Base-by-base conservation (phyloP, 2,797 vertebrate genomes). In the Sebastes oblongus region DNA sequence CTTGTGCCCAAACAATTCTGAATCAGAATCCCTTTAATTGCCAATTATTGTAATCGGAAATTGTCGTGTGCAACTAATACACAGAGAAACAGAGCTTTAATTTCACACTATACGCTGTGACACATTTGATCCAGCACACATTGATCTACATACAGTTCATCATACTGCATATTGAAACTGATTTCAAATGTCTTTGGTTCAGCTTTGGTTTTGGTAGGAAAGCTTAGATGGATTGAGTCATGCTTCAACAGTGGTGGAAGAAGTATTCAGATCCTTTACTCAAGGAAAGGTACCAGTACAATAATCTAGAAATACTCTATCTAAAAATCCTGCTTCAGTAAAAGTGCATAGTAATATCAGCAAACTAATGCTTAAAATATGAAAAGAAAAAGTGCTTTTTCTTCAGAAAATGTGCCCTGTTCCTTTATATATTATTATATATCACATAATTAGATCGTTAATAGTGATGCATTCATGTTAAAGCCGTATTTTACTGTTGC, bases 11-110 rank as follows among this genome's bases (percentile, higher is more conserved):
- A 75, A 82, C 29, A 64, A 25, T 46, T 64, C 34, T 20, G 9
- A 55, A 78, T 78, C 25, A 72, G 36, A 81, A 73, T 83, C 66
- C 46, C 13, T 80, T 75, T 68, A 79, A 85, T 75, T 78, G 61
- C 20, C 66, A 80, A 39, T 75, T 80, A 64, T 62, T 66, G 36
- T 69, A 72, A 79, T 76, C 16, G 14, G 25, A 55, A 80, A 66
- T 10, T 55, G 14, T 36, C 1, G 24, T 54, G 29, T 66, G 72
- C 18, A 27, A 52, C 24, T 34, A 80, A 72, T 61, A 62, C 36
- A 36, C 39, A 39, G 30, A 54, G 24, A 76, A 52, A 42, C 29
- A 65, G 34, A 70, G 29, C n/a, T 74, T 72, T 4, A 4, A 10
- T 30, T 60, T 42, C 39, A 42, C 16, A 46, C 7, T 29, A 2